phyloP scores from a whole-genome alignment of 2,888 invertebrate genomes.

The Torymus aiolomorphi region DNA sequence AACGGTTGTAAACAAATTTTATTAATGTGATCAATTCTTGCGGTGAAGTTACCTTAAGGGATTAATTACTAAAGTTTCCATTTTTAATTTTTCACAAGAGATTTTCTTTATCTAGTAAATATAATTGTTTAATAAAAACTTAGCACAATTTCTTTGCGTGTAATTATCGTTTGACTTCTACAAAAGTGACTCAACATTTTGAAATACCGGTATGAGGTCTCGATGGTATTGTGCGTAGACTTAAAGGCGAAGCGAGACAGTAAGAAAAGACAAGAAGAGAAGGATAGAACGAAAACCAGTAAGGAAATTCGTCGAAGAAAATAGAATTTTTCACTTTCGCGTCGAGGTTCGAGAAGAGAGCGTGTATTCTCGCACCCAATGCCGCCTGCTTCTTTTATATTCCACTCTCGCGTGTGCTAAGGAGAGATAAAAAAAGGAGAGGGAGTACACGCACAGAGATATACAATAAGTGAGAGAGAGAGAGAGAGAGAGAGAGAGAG shows the following conservation, averaged over 20 bases:
- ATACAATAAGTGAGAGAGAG: constrained; percentile 1
- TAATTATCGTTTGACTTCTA: no score
- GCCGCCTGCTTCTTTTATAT: constrained; percentile 49
- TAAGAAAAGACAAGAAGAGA: background rate
- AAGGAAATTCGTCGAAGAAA: constrained; percentile 36
- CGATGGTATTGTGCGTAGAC: background rate
- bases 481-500: no score
- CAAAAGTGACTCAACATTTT: constrained; percentile 3
- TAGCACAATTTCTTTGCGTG: no score
- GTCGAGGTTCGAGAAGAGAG: background rate
- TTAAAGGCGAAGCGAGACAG: background rate
- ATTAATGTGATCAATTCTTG: no score
- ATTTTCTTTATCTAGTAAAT: no score
- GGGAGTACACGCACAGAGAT: constrained; percentile 15
- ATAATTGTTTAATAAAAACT: no score
- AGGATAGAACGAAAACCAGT: background rate
- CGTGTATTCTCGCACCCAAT: constrained; percentile 10
- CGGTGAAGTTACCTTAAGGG: no score
- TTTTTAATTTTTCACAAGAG: no score
- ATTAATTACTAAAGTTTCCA: no score
- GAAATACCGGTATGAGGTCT: constrained; percentile 21
- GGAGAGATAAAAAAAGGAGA: no score
- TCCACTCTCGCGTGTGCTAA: constrained; percentile 45
- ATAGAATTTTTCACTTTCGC: constrained; percentile 51
- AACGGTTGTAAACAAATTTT: no score